Evolutionary conservation across 2,113 vertebrate species (phyloP).

Genomic region (Eolophus roseicapilla): DNA sequence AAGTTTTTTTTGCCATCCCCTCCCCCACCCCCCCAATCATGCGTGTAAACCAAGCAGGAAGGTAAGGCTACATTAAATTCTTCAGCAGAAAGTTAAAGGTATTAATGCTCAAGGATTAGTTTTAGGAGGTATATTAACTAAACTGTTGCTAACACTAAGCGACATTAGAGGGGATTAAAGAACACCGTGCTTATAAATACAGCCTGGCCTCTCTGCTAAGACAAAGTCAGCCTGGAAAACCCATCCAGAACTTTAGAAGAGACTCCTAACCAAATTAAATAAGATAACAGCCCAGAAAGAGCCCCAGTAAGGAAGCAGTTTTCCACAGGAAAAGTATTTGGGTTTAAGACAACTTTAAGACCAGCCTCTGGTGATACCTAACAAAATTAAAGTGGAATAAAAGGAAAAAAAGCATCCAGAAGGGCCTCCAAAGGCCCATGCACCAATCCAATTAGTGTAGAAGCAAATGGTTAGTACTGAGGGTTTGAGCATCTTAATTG

Average conservation of each 20-base stretch:
- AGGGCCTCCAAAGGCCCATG: neutral
- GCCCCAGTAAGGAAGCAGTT: neutral
- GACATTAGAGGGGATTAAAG: neutral
- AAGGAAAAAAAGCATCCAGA: neutral
- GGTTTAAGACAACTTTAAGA: neutral
- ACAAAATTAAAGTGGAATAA: neutral
- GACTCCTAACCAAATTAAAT: neutral
- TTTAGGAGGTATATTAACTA: neutral
- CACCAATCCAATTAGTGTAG: neutral
- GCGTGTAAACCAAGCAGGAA: neutral
- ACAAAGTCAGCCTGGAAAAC: neutral
- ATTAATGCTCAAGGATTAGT: neutral
- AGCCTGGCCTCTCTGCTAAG: neutral
- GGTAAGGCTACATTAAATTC: neutral
- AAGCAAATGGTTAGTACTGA: neutral
- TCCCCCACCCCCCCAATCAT: neutral
- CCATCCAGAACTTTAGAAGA: neutral
- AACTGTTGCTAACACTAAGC: neutral
- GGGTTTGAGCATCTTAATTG: rapidly evolving
- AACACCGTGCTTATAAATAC: neutral
- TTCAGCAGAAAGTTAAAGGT: neutral
- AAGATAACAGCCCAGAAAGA: neutral
- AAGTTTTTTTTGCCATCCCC: neutral
- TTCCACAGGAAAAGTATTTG: neutral
- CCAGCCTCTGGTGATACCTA: neutral